Percentiles rank a stretch among this genome's conserved stretches.
Evolutionary conservation across 2,888 invertebrate species (phyloP).

Genomic region (Caenorhabditis sulstoni): DNA sequence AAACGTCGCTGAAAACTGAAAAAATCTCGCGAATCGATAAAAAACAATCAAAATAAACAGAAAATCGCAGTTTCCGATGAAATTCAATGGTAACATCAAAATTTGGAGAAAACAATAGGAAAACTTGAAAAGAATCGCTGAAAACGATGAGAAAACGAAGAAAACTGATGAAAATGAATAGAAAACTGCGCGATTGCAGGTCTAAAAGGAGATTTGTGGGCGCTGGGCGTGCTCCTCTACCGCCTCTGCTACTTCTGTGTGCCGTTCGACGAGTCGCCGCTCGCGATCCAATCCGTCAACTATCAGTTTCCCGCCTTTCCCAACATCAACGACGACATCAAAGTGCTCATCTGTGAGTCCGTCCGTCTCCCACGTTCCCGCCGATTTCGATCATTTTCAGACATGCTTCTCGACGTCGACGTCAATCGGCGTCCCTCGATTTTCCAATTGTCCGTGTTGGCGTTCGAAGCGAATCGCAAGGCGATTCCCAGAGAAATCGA

Average conservation of each 20-base stretch:
- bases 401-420: constrained; percentile 90
- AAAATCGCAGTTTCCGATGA: too few relatives aligned
- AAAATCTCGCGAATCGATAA: too few relatives aligned
- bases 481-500: constrained; percentile 82
- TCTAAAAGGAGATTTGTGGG: constrained; percentile 81
- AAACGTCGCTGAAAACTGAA: too few relatives aligned
- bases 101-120: too few relatives aligned
- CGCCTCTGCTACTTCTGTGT: constrained; percentile 91
- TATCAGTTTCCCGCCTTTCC: constrained; percentile 88
- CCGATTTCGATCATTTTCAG: constrained; percentile 81
- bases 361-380: too few relatives aligned
- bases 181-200: constrained; percentile 69
- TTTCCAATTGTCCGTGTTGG: constrained; percentile 82
- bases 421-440: constrained; percentile 90
- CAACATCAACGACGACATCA: constrained; percentile 86
- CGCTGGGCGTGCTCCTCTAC: constrained; percentile 90
- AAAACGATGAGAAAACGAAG: too few relatives aligned
- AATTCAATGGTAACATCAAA: too few relatives aligned
- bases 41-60: too few relatives aligned
- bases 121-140: too few relatives aligned
- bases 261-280: constrained; percentile 93
- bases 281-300: constrained; percentile 92
- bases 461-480: constrained; percentile 81
- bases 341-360: constrained; percentile 86
- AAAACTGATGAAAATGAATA: too few relatives aligned